Percentiles rank a stretch among this genome's conserved stretches.
Evolutionary conservation across 2,888 invertebrate species (phyloP).

Genomic region (Aromia moschata): DNA sequence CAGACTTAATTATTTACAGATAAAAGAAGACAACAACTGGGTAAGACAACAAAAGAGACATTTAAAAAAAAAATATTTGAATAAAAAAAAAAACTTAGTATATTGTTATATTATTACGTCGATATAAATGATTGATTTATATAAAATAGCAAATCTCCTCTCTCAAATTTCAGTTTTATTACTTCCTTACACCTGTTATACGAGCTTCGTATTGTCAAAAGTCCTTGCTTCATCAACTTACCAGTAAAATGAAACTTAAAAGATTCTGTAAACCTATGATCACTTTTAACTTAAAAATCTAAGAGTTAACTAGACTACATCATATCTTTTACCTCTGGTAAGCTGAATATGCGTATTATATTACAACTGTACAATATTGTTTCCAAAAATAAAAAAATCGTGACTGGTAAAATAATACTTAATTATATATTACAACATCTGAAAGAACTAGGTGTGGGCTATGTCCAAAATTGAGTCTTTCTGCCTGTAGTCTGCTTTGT

Average conservation of each 20-base stretch:
- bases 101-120: not conserved
- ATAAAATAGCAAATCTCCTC: not conserved
- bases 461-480: conserved; percentile 60
- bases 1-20: no score
- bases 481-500: conserved; percentile 61
- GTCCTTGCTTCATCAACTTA: conserved; percentile 34
- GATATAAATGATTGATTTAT: not conserved
- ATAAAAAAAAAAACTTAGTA: not conserved
- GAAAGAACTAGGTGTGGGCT: conserved; percentile 58
- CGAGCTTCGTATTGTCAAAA: conserved; percentile 41
- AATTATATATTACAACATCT: conserved; percentile 23
- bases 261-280: conserved; percentile 13
- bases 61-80: not conserved
- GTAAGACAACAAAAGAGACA: not conserved
- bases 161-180: not conserved
- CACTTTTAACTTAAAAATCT: conserved; percentile 20
- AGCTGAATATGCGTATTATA: conserved; percentile 21
- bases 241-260: conserved; percentile 22
- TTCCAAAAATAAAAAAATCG: conserved; percentile 14
- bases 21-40: no score
- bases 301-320: conserved; percentile 12
- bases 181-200: conserved; percentile 22
- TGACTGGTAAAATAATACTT: conserved; percentile 43
- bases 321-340: conserved; percentile 19
- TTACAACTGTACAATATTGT: conserved; percentile 23